A percentile compares a stretch with the other conserved stretches of the same genome.
phyloP scores from a whole-genome alignment of 2,113 vertebrate genomes.

The Etheostoma spectabile region DNA sequence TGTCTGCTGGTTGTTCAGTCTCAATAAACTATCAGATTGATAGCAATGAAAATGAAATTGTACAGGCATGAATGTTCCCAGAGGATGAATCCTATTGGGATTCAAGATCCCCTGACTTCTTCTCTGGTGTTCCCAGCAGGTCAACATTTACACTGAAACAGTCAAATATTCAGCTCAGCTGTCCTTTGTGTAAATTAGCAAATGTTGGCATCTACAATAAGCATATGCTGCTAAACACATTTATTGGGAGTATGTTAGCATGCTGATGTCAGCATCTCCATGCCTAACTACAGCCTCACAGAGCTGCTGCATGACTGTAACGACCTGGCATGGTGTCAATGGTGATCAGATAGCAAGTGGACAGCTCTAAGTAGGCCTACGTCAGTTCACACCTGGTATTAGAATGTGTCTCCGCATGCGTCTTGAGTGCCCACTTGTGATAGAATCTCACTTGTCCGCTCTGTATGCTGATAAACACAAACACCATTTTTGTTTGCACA shows the following conservation, averaged over 20 bases:
- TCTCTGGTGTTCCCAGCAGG: neutral
- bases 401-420: no score
- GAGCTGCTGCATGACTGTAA: neutral
- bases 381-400: no score
- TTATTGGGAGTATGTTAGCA: neutral
- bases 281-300: neutral
- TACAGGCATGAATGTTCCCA: neutral
- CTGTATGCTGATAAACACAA: no score
- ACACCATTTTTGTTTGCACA: no score
- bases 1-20: neutral
- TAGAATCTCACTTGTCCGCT: no score
- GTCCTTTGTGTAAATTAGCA: neutral
- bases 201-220: neutral
- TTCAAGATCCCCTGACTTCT: neutral
- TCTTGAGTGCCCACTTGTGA: no score
- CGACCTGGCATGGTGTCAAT: no score
- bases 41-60: neutral
- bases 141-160: neutral
- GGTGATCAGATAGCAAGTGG: no score
- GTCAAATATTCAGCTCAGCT: neutral
- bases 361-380: no score
- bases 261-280: neutral
- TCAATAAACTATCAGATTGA: neutral
- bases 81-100: neutral
- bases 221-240: neutral